Conservation (phyloP, 2,888 invertebrate species). For the Lasioglossum pauxillum region DNA sequence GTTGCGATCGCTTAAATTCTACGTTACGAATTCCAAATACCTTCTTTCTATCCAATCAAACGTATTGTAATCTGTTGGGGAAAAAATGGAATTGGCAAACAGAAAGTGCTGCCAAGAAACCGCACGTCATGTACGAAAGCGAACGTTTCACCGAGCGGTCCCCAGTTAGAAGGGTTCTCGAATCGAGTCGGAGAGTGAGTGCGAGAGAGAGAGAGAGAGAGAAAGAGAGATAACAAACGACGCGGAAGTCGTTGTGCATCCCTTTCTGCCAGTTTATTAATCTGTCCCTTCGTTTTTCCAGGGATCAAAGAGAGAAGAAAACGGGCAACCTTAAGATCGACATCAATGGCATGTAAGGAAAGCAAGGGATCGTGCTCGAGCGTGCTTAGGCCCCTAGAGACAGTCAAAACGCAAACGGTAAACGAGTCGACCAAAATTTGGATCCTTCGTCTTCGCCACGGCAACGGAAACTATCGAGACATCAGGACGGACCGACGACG, state of each 20-base stretch:
- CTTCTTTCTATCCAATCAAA: background rate
- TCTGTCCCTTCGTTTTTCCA: constrained; percentile 81
- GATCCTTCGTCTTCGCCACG: constrained; percentile 43
- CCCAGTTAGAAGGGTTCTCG: constrained; percentile 7
- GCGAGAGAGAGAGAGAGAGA: background rate
- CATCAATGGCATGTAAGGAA: constrained; percentile 88
- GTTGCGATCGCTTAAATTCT: constrained; percentile 1
- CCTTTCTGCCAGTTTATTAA: constrained; percentile 30
- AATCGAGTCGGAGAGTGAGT: background rate
- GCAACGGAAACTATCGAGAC: background rate
- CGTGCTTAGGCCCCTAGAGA: constrained; percentile 44
- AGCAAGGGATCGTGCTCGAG: constrained; percentile 20
- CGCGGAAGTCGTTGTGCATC: background rate
- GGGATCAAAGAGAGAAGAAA: constrained; percentile 95
- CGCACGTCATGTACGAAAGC: background rate
- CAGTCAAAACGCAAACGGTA: background rate
- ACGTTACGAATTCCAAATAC: background rate
- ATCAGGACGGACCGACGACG: background rate
- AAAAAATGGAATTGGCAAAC: background rate
- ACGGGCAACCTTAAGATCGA: constrained; percentile 94
- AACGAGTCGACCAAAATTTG: background rate
- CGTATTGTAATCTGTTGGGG: background rate
- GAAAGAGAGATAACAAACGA: background rate
- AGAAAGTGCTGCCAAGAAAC: background rate
- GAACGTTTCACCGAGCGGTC: constrained; percentile 21